phyloP scores from a whole-genome alignment of 2,888 invertebrate species.

The Oegoconia quadripuncta region DNA sequence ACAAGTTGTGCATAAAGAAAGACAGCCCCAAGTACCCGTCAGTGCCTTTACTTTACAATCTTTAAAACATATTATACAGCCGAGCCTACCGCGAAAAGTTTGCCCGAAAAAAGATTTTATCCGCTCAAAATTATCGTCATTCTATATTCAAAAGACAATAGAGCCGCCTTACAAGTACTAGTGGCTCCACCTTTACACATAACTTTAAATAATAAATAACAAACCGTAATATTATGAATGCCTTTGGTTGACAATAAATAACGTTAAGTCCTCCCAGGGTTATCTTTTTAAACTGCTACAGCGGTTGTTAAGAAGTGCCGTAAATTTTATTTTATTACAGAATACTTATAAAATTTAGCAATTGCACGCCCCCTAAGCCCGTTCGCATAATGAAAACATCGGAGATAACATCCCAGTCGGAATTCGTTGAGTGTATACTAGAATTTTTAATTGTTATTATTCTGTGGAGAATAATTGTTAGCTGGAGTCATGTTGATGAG shows the following conservation, averaged over 20 bases:
- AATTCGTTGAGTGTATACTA: slow-evolving; percentile 25
- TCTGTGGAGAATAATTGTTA: slow-evolving; percentile 15
- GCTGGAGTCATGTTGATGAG: too few species aligned
- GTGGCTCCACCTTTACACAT: slow-evolving; percentile 6
- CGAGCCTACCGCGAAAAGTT: too few species aligned
- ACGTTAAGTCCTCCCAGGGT: slow-evolving; percentile 51
- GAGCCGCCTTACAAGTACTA: too few species aligned
- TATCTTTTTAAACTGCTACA: slow-evolving; percentile 50
- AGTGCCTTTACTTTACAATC: too few species aligned
- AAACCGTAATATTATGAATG: slow-evolving; percentile 47
- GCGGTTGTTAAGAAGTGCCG: slow-evolving; percentile 40
- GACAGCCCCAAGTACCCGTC: too few species aligned
- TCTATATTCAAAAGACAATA: too few species aligned
- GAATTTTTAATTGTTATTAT: slow-evolving; percentile 18
- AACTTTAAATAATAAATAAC: slow-evolving; percentile 40
- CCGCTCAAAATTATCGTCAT: too few species aligned
- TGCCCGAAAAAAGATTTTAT: too few species aligned
- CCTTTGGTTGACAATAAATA: slow-evolving; percentile 49
- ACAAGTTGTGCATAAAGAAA: too few species aligned
- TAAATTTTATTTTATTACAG: slow-evolving; percentile 60
- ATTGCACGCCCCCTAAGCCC: slow-evolving; percentile 30
- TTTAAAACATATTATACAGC: too few species aligned
- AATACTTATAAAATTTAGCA: slow-evolving; percentile 45
- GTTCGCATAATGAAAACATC: slow-evolving; percentile 33
- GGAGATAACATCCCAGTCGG: slow-evolving; percentile 32